Base-by-base conservation (phyloP, 1,140 invertebrate genomes). In the Chironomus striatipennis region DNA sequence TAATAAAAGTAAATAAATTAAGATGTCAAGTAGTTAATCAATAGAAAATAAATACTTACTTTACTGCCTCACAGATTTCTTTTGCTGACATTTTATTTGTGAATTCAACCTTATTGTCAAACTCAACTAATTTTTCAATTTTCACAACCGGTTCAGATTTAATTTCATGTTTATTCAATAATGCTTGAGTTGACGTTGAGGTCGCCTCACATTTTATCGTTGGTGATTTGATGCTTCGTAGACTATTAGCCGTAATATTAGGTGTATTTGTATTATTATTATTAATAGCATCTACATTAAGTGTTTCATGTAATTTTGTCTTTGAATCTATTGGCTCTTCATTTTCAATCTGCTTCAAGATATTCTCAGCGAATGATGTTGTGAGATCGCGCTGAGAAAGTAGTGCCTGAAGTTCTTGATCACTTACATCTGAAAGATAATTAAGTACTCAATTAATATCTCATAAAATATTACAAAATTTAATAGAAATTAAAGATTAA, bases 291-390 rank as follows among this genome's bases (percentile, higher is more conserved):
- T 74, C 20, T 43, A 76, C 0, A 78, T 74, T 1, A 77, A 43
- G 73, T 43, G 42, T 43, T 47, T 73, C 42, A 20, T 73, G 73
- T 10, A 43, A 24, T 73, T 42, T 73, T 42, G 73, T 42, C 15
- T 73, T 43, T 9, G 73, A 73, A 43, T 42, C 42, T 17, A 43
- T 18, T 73, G 73, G 47, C 76, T 43, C 89, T 12, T 89, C 88
- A 9, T 90, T 89, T 1, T 89, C 89, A 79, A 93, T 92, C 75
- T 93, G 91, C 80, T 93, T 93, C 57, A 94, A 81, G 43, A 94
- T 81, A 82, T 95, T 92, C 81, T 96, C 93, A 47, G 92, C 90
- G 70, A 95, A 84, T 15, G 91, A 90, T 15, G 92, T 91, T 0
- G 91, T 89, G 75, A 90, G 87, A 78, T 91, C 91, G 74, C 90